Percentiles rank a stretch among this genome's conserved stretches.
Conservation (phyloP, 1,140 invertebrate species). For the Drosophila teissieri region DNA sequence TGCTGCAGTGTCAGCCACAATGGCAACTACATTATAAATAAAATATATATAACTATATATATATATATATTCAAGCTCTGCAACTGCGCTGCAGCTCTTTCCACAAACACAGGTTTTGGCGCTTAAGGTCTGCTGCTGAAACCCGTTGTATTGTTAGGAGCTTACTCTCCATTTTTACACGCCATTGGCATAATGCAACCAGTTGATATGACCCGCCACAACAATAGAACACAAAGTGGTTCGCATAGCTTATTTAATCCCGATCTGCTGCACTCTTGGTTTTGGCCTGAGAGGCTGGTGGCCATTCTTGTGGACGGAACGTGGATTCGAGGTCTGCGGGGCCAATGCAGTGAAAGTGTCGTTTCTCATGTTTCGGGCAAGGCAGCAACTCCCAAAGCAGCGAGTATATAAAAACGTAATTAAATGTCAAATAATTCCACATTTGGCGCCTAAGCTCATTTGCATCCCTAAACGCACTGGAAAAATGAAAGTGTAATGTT, state of each 20-base stretch:
- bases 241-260: slow-evolving; percentile 28
- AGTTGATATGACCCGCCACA: slow-evolving; percentile 47
- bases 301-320: slow-evolving; percentile 9
- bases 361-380: slow-evolving; percentile 67
- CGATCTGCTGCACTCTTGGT: slow-evolving; percentile 39
- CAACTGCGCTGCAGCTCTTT: slow-evolving; percentile 18
- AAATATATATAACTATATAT: slow-evolving; percentile 64
- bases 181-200: slow-evolving; percentile 52
- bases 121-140: slow-evolving; percentile 55
- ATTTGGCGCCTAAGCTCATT: slow-evolving; percentile 42
- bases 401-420: slow-evolving; percentile 62
- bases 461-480: slow-evolving; percentile 57
- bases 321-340: slow-evolving; percentile 19
- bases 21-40: slow-evolving; percentile 74
- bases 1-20: slow-evolving; percentile 46
- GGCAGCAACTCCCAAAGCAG: slow-evolving; percentile 18
- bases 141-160: slow-evolving; percentile 67
- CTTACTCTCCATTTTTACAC: slow-evolving; percentile 61
- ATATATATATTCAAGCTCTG: slow-evolving; percentile 14
- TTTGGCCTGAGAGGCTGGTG: slow-evolving; percentile 3
- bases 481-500: neutral
- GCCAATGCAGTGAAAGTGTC: slow-evolving; percentile 76
- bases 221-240: slow-evolving; percentile 73
- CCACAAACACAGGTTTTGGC: slow-evolving; percentile 51
- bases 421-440: slow-evolving; percentile 82